Evolutionary conservation across 2,797 vertebrate species (phyloP), one percentile per base, ranked within the genome.

Genomic region (Megaceryle alcyon): DNA sequence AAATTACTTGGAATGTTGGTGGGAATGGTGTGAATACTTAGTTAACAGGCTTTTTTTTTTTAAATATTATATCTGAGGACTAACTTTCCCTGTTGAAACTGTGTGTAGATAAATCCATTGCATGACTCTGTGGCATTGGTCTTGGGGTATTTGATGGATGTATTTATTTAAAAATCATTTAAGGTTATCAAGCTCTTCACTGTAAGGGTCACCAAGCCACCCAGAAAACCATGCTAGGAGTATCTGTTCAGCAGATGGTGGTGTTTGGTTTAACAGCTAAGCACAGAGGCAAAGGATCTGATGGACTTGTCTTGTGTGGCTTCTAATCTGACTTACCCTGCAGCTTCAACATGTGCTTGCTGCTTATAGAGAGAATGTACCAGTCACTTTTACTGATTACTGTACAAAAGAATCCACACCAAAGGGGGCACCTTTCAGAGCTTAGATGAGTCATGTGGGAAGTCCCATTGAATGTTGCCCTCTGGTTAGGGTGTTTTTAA

Each of bases 51-150:
- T 2, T 46, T 79, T 14, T 49, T 2, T 46, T 79, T 17, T 49
- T 41, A 12, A 63, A 29, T 70, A 20, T 16, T 75, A 8, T 31
- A 1, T 56, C 53, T 65, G 39, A 77, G 25, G 16, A n/a, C 23
- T 88, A 20, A 31, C 43, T 46, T 88, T 22, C 4, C 7, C 3
- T 29, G 8, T 26, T 68, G 26, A 72, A 90, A 65, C 15, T 4
- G 4, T 16, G 4, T 44, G 12, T n/a, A 53, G 51, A 68, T 72
- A 76, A 82, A 65, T 80, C 29, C 8, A 7, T 46, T 78, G 57
- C 12, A 14, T 71, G 35, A 17, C 10, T 80, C 41, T 46, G 13
- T 0, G 0, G 17, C 10, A 31, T 7, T 6, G 31, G 9, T 79
- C 31, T 91, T 75, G 44, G 28, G 3, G 7, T 64, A 11, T 22